Base-by-base conservation (phyloP, 2,888 invertebrate species). In the Hirtodrosophila histrioides region DNA sequence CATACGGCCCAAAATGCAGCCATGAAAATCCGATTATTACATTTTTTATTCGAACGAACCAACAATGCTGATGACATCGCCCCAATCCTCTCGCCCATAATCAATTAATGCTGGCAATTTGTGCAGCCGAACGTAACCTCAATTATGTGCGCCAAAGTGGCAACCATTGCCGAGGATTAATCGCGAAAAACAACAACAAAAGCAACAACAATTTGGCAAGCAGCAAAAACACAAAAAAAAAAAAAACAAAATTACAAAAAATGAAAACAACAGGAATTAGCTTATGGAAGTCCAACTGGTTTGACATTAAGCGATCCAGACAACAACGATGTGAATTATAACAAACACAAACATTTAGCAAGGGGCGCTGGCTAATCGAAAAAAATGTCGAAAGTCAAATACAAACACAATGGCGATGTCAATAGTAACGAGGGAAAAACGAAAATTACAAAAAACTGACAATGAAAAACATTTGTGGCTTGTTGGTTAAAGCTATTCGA, bases 21-120 rank as follows among this genome's bases (percentile, higher is more conserved):
- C 80, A 80, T 70, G 86, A 86, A 83, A 83, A 86, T 78, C 73
- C 84, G 78, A 85, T 84, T 86, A 86, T 85, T 78, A 79, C 73
- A 78, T 86, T 84, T 73, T 61, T 80, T 69, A 63, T 72, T 69
- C 39, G 50, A 40, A 31, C 31, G 27, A 46, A 41, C 23, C 45
- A 50, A 40, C 37, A 41, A 41, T 40, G 54, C 36, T 27, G 60
- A 63, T 63, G 45, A 23, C 64, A 69, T 54, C 36, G 37, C 40
- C 11, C 43, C 54, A 44, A 44, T 35, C 62, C 37, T 17, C 41
- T 9, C 41, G 36, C 37, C 69, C 66, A 73, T 71, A 86, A 87
- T 87, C 83, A 87, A 87, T 86, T 87, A 86, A 88, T 83, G 72
- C 72, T 68, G 82, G 84, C 86, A 88, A 86, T 86, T 86, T 86